A percentile compares a stretch with the other conserved stretches of the same genome.
These are phyloP conservation scores for Maniola hyperantus DNA, from an alignment of 2,888 invertebrate species.

Conservation along the genomic window DNA sequence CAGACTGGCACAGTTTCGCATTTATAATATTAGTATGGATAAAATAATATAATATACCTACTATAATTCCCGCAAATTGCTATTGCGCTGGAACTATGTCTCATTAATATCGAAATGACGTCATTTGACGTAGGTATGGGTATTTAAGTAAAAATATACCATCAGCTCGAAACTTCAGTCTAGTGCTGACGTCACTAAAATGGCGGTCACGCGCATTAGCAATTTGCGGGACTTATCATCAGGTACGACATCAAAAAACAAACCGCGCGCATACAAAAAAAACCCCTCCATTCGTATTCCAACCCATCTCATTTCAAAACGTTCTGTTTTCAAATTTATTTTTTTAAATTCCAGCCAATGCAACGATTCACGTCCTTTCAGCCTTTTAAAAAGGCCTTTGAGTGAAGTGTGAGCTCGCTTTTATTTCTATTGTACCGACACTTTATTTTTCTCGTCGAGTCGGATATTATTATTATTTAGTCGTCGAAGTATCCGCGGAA, in stretches of 20 bases:
- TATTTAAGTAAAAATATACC: too few species aligned
- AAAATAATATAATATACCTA: too few species aligned
- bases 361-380: slow-evolving; percentile 42
- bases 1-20: background rate
- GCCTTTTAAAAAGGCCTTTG: slow-evolving; percentile 47
- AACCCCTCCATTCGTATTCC: slow-evolving; percentile 43
- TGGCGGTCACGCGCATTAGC: too few species aligned
- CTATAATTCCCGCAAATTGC: too few species aligned
- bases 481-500: slow-evolving; percentile 65
- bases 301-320: slow-evolving; percentile 56
- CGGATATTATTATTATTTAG: slow-evolving; percentile 73
- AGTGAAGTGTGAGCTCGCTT: slow-evolving; percentile 51
- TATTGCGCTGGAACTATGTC: too few species aligned
- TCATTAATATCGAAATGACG: too few species aligned
- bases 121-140: too few species aligned
- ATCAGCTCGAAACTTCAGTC: too few species aligned
- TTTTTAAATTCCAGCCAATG: slow-evolving; percentile 49
- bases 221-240: too few species aligned
- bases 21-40: too few species aligned
- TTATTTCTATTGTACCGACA: slow-evolving; percentile 55
- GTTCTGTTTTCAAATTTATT: slow-evolving; percentile 45
- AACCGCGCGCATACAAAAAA: slow-evolving; percentile 26
- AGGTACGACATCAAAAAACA: slow-evolving; percentile 16
- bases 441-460: slow-evolving; percentile 57
- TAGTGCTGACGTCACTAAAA: too few species aligned